These are phyloP conservation scores for Danaus melanippus DNA, from an alignment of 1,140 invertebrate species.

Conservation along the genomic window DNA sequence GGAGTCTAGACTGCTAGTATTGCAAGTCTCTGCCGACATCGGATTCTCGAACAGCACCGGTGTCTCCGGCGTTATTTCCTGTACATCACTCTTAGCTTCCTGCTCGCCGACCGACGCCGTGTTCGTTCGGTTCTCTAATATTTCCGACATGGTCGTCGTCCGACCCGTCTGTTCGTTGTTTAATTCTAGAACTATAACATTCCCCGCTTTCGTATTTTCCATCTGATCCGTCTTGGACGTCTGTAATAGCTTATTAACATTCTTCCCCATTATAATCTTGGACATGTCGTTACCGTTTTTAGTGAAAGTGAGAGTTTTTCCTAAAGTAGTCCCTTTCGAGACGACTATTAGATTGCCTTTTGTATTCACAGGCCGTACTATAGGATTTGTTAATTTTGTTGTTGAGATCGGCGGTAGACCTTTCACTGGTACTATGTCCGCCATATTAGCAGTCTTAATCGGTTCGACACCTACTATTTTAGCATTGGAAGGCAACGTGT, in stretches of 20 bases:
- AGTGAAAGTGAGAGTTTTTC: slow-evolving; percentile 61
- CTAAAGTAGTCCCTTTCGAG: slow-evolving; percentile 58
- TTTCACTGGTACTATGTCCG: slow-evolving; percentile 61
- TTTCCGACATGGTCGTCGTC: slow-evolving; percentile 60
- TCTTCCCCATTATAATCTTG: slow-evolving; percentile 70
- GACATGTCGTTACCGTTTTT: slow-evolving; percentile 66
- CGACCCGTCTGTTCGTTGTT: slow-evolving; percentile 62
- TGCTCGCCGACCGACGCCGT: slow-evolving; percentile 26
- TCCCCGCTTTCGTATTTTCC: slow-evolving; percentile 47
- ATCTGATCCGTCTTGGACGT: slow-evolving; percentile 54
- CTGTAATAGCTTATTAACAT: slow-evolving; percentile 62
- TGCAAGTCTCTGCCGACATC: slow-evolving; percentile 56
- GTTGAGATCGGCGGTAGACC: slow-evolving; percentile 44
- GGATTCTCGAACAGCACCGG: slow-evolving; percentile 68
- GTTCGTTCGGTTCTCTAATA: slow-evolving; percentile 49
- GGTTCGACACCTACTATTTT: slow-evolving; percentile 55
- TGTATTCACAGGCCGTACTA: slow-evolving; percentile 47
- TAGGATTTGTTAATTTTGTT: slow-evolving; percentile 57
- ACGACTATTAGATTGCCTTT: slow-evolving; percentile 68
- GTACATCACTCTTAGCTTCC: slow-evolving; percentile 33
- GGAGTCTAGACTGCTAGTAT: slow-evolving; percentile 63
- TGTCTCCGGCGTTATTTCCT: slow-evolving; percentile 71
- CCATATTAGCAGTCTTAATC: slow-evolving; percentile 64
- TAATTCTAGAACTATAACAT: slow-evolving; percentile 65
- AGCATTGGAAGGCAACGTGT: slow-evolving; percentile 36